These are phyloP conservation scores for Apaloderma vittatum DNA, from an alignment of 2,113 vertebrate species.

Conservation along the genomic window DNA sequence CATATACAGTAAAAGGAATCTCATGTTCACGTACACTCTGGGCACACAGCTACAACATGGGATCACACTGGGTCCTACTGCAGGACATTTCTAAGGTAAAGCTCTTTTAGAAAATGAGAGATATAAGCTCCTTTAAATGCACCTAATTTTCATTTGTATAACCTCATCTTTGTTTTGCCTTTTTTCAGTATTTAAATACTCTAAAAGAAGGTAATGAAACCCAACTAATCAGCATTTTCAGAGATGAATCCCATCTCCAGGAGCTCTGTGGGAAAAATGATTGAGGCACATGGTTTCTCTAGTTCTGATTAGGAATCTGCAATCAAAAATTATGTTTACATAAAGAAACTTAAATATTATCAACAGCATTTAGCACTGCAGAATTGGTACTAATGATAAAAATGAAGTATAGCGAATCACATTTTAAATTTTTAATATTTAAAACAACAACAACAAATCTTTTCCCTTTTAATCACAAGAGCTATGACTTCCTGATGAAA, in stretches of 20 bases:
- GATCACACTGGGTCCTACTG: neutral
- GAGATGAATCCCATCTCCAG: neutral
- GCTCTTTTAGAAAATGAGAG: neutral
- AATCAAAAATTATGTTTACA: constrained; percentile 43
- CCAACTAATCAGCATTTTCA: constrained; percentile 40
- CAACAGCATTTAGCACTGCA: constrained; percentile 44
- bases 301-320: neutral
- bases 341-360: constrained; percentile 62
- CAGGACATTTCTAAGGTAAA: neutral
- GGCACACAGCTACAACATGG: neutral
- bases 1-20: neutral
- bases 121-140: neutral
- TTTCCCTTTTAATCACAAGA: constrained; percentile 69
- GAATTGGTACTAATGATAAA: constrained; percentile 74
- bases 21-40: fast-evolving
- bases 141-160: neutral
- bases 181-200: neutral
- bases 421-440: constrained; percentile 72
- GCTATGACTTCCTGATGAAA: constrained; percentile 76
- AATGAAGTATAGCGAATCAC: constrained; percentile 54
- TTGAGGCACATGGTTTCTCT: neutral
- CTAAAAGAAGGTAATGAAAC: constrained; percentile 36
- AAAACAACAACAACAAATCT: constrained; percentile 73
- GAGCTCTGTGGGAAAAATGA: constrained; percentile 33
- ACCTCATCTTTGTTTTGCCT: neutral